phyloP scores from a whole-genome alignment of 2,797 vertebrate species.

The Gymnoscopelus microlampas region DNA sequence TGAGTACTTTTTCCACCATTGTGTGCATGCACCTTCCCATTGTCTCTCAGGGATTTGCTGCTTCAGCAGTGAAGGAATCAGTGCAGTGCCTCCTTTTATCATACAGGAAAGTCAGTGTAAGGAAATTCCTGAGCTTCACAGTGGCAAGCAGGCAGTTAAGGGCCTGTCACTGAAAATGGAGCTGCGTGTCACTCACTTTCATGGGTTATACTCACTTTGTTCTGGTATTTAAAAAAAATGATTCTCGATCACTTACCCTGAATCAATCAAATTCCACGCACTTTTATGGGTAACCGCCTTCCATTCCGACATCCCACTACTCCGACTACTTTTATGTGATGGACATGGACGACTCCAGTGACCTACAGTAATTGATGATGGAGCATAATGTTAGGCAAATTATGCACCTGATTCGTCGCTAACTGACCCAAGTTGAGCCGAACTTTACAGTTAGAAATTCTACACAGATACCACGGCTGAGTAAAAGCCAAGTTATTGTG shows the following conservation, averaged over 20 bases:
- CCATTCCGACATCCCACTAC: no score
- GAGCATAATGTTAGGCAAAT: no score
- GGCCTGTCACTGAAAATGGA: constrained; percentile 79
- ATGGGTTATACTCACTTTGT: constrained; percentile 75
- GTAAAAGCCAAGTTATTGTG: no score
- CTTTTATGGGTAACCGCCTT: no score
- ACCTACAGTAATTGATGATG: no score
- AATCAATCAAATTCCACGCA: constrained; percentile 51
- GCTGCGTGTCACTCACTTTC: constrained; percentile 78
- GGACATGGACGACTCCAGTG: no score
- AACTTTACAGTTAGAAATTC: no score
- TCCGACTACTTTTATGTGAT: no score
- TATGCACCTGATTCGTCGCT: no score
- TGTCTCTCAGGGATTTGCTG: constrained; percentile 57
- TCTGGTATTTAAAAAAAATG: constrained; percentile 44
- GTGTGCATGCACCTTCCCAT: constrained; percentile 40
- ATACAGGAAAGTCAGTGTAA: constrained; percentile 73
- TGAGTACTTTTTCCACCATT: no score
- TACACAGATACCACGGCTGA: no score
- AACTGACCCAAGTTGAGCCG: no score
- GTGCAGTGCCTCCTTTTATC: constrained; percentile 62
- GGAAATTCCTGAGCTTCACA: constrained; percentile 77
- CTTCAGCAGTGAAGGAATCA: constrained; percentile 73
- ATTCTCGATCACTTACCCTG: constrained; percentile 62
- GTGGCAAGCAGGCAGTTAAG: constrained; percentile 80